Evolutionary conservation across 2,888 invertebrate species (phyloP).

Genomic region (Lasioglossum calceatum): DNA sequence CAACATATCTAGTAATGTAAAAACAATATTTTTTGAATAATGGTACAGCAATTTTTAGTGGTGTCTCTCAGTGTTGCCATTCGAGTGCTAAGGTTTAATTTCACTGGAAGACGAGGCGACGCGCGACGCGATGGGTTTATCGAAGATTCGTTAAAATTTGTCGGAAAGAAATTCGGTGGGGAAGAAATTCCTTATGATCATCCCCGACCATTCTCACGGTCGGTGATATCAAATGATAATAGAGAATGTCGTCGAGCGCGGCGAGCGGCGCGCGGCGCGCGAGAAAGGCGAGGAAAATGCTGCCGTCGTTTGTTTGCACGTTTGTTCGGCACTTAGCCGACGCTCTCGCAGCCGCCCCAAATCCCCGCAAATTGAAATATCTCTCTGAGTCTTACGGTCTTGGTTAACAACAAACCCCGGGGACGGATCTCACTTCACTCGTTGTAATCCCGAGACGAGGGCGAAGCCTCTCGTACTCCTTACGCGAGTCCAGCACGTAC

Average conservation of each 20-base stretch:
- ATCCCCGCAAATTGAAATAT: slow-evolving; percentile 81
- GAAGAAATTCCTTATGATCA: slow-evolving; percentile 33
- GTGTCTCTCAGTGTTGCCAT: too few relatives aligned
- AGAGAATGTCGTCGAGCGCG: slow-evolving; percentile 46
- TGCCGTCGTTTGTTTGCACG: slow-evolving; percentile 70
- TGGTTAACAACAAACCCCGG: slow-evolving; percentile 80
- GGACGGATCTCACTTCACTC: slow-evolving; percentile 77
- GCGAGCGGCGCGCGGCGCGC: slow-evolving; percentile 6
- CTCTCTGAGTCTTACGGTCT: slow-evolving; percentile 75
- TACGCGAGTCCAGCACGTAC: slow-evolving; percentile 54
- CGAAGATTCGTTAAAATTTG: background rate
- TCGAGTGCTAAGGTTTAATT: background rate
- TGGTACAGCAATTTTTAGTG: too few relatives aligned
- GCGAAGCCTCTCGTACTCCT: slow-evolving; percentile 57
- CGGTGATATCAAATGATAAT: slow-evolving; percentile 63
- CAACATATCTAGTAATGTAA: too few relatives aligned
- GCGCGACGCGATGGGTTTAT: background rate
- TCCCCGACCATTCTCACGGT: slow-evolving; percentile 35
- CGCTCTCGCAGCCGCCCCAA: slow-evolving; percentile 69
- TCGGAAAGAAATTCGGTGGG: background rate
- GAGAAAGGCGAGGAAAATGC: slow-evolving; percentile 61
- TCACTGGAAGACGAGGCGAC: background rate
- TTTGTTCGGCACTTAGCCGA: slow-evolving; percentile 73
- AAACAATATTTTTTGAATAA: too few relatives aligned
- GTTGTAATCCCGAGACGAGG: slow-evolving; percentile 72